Percentiles rank a stretch among this genome's conserved stretches.
phyloP scores from a whole-genome alignment of 2,797 vertebrate species.

The Lemur catta region DNA sequence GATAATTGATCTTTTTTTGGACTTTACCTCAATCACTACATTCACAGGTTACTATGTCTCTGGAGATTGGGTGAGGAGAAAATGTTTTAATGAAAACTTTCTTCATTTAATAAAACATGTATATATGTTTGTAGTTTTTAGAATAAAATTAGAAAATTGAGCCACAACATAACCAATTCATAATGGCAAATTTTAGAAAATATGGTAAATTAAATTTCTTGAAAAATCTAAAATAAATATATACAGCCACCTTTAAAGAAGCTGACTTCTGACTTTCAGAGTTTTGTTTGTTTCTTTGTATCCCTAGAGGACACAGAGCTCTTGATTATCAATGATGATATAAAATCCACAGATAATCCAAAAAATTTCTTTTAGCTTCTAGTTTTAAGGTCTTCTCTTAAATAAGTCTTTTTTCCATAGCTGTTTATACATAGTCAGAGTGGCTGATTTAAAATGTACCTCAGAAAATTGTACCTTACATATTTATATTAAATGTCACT shows the following conservation, averaged over 20 bases:
- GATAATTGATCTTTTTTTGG: background rate
- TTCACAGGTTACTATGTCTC: background rate
- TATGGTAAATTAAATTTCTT: background rate
- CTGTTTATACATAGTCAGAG: background rate
- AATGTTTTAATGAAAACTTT: background rate
- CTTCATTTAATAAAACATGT: background rate
- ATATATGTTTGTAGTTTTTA: background rate
- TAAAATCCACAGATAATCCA: constrained; percentile 8
- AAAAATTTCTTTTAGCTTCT: background rate
- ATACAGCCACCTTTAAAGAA: background rate
- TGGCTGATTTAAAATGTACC: background rate
- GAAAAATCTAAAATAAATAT: background rate
- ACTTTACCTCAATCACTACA: background rate
- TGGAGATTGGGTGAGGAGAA: background rate
- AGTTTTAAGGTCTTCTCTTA: constrained; percentile 34
- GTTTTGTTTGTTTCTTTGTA: constrained; percentile 20
- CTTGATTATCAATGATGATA: constrained; percentile 2
- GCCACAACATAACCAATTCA: background rate
- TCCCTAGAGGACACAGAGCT: background rate
- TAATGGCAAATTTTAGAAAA: background rate
- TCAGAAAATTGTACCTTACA: background rate
- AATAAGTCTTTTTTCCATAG: constrained; percentile 15
- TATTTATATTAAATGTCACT: background rate
- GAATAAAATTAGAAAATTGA: constrained; percentile 11
- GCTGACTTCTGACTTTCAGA: background rate